A percentile compares a stretch with the other conserved stretches of the same genome.
Conservation (phyloP, 2,888 invertebrate genomes). For the Nesidiocoris tenuis region DNA sequence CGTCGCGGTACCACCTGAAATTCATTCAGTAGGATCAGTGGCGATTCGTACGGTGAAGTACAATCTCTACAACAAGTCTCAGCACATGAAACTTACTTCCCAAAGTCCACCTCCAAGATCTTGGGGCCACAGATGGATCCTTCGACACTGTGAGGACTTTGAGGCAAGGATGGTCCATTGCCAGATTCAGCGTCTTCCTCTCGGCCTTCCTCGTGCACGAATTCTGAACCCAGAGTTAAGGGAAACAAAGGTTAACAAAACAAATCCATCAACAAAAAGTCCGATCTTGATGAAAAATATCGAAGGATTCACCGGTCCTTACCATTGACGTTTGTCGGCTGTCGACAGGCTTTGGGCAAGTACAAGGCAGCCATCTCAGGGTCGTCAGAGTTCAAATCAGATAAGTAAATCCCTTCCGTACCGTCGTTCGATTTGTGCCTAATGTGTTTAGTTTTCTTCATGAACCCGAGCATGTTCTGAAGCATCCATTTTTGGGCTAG, state of each 20-base stretch:
- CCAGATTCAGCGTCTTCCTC: slow-evolving; percentile 96
- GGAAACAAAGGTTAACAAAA: neutral
- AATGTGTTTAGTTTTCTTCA: slow-evolving; percentile 71
- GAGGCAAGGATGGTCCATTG: slow-evolving; percentile 91
- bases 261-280: neutral
- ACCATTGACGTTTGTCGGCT: slow-evolving; percentile 31
- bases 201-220: slow-evolving; percentile 52
- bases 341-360: slow-evolving; percentile 63
- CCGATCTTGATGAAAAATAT: neutral
- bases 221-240: slow-evolving; percentile 7
- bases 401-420: slow-evolving; percentile 83
- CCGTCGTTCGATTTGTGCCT: slow-evolving; percentile 60
- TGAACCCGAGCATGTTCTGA: slow-evolving; percentile 90
- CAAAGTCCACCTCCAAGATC: slow-evolving; percentile 80
- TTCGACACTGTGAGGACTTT: slow-evolving; percentile 87
- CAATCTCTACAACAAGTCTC: neutral
- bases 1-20: slow-evolving; percentile 57
- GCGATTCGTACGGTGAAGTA: no score
- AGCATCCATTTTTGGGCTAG: slow-evolving; percentile 70
- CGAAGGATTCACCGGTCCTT: no score
- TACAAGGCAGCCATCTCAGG: slow-evolving; percentile 89
- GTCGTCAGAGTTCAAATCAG: slow-evolving; percentile 86
- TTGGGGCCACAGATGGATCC: slow-evolving; percentile 67
- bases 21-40: no score
- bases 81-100: slow-evolving; percentile 54